Base-by-base conservation (phyloP, 2,113 vertebrate genomes). In the Cryptomyrus ogoouensis region DNA sequence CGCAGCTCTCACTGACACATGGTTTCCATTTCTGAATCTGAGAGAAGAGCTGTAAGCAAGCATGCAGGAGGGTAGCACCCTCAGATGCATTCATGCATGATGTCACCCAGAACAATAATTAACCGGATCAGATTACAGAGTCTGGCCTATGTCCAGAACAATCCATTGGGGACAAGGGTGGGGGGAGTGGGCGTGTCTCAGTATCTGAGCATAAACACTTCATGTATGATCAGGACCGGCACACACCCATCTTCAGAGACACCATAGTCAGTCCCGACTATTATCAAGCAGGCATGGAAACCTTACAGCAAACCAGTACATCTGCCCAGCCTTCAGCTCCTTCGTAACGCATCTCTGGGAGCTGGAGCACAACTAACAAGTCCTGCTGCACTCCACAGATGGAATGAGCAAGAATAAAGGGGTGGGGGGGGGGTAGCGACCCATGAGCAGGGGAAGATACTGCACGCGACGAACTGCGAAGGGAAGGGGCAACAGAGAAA, bases 11-110 rank as follows among this genome's bases (percentile, higher is more conserved):
- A 35, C 27, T 3, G 47, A 90, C 90, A 88, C 42, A 88, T 84
- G 87, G 87, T 88, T 90, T 46, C 88, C 87, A 88, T 90, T 90
- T 83, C 74, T 53, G 50, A 58, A n/a, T 90, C 58, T 83, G 3
- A 4, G 17, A 49, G 44, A 35, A 13, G 44, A 87, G 24, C 9
- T 19, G 21, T 46, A 52, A 87, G 84, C 49, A 31, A 17, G 53
- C 21, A 52, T 84, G 42, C 0, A n/a, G 44, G 35, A 24, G 66
- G 80, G 47, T 50, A 58, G 17, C 87, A 88, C 17, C 83, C 53
- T 44, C n/a, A 88, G 49, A 66, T 49, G 58, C 8, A 24, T 88
- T 84, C 39, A 84, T 84, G 56, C 12, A n/a, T 88, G 90, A 88
- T 84, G 87, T 88, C 90, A 88, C 42, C 74, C 31, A 13, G 52